phyloP scores from a whole-genome alignment of 2,113 vertebrate genomes.

The Boulengeromyrus knoepffleri region DNA sequence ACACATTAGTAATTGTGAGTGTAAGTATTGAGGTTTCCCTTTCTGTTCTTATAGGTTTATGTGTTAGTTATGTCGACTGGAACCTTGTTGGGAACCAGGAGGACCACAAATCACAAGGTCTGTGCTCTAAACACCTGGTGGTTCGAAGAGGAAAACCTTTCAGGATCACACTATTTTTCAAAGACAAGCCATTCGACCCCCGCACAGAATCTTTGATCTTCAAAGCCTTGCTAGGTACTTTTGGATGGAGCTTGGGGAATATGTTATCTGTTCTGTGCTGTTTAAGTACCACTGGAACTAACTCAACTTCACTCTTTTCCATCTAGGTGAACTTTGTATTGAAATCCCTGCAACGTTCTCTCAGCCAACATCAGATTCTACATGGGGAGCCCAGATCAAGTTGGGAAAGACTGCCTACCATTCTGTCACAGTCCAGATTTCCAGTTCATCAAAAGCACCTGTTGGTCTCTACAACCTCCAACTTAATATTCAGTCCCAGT shows the following conservation, averaged over 20 bases:
- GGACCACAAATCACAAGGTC: conserved; percentile 46
- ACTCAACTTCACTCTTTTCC: not conserved
- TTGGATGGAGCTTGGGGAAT: not conserved
- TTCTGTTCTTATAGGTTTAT: conserved; percentile 32
- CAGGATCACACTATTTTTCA: conserved; percentile 39
- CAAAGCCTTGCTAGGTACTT: conserved; percentile 47
- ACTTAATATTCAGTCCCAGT: conserved; percentile 25
- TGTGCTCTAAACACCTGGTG: conserved; percentile 47
- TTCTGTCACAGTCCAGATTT: conserved; percentile 41
- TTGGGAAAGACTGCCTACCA: not conserved
- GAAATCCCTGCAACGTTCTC: conserved; percentile 39
- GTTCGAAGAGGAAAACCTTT: conserved; percentile 57
- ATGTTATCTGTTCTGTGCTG: not conserved
- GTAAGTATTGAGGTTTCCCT: not conserved
- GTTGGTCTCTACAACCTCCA: conserved; percentile 51
- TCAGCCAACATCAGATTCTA: not conserved
- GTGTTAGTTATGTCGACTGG: conserved; percentile 36
- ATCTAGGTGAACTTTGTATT: conserved; percentile 38
- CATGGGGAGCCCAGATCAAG: conserved; percentile 47
- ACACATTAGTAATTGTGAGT: not conserved
- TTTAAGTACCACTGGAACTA: not conserved
- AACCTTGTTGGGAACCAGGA: conserved; percentile 42
- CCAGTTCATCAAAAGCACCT: conserved; percentile 38
- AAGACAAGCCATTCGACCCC: conserved; percentile 39
- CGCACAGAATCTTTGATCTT: conserved; percentile 40